phyloP scores from a whole-genome alignment of 2,797 vertebrate species.

The Enteromius trimaculatus region DNA sequence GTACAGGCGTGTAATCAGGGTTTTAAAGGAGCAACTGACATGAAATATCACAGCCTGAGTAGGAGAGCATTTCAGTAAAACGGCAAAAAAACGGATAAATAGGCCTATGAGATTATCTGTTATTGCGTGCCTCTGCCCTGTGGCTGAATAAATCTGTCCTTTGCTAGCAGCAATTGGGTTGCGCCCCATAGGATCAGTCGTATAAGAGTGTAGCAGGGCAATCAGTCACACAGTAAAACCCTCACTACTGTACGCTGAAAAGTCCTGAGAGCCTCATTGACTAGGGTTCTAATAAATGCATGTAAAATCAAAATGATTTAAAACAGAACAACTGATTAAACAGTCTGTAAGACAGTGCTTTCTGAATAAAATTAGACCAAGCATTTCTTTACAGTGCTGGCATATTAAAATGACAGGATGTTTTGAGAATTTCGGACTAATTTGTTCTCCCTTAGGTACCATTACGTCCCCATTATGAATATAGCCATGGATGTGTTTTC shows the following conservation, averaged over 20 bases:
- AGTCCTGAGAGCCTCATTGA: neutral
- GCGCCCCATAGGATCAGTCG: constrained; percentile 42
- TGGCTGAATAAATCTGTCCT: constrained; percentile 41
- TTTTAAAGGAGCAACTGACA: neutral
- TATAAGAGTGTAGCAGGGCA: constrained; percentile 15
- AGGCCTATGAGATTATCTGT: constrained; percentile 36
- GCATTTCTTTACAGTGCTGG: neutral
- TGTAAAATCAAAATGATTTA: neutral
- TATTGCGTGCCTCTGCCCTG: constrained; percentile 28
- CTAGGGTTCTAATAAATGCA: neutral
- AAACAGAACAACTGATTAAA: neutral
- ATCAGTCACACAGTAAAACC: constrained; percentile 43
- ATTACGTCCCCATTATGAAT: constrained; percentile 31
- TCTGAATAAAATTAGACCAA: constrained; percentile 10
- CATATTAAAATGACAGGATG: constrained; percentile 37
- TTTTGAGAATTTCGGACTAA: constrained; percentile 31
- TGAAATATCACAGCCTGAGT: constrained; percentile 7
- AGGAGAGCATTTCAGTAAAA: constrained; percentile 20
- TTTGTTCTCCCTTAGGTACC: constrained; percentile 31
- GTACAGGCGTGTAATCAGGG: neutral
- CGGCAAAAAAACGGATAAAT: neutral
- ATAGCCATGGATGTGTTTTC: constrained; percentile 36
- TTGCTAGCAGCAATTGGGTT: constrained; percentile 46
- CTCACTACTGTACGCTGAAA: neutral
- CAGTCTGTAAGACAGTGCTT: neutral